Base-by-base conservation (phyloP, 1,140 invertebrate species). In the Sarcophaga peregrina region DNA sequence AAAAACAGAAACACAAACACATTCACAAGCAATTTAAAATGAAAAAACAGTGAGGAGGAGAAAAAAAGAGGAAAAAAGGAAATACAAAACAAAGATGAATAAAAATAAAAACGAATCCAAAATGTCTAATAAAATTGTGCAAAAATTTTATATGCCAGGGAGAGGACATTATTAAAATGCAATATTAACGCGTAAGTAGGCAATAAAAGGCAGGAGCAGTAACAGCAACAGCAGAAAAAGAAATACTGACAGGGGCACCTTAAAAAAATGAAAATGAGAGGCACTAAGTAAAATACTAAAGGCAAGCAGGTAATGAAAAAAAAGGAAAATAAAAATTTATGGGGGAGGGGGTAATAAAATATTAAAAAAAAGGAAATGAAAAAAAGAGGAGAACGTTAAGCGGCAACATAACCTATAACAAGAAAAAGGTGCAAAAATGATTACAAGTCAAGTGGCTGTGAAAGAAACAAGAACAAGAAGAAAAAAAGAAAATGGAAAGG, bases 161-260 rank as follows among this genome's bases (percentile, higher is more conserved):
- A 68, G 62, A 68, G 62, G 62, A 68, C 62, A 68, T 68, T 68
- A 68, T 68, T 68, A 68, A 68, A 68, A 68, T 68, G 62, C 62
- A 68, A 68, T 68, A 68, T 68, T 68, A 68, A 68, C 62, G 62
- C 62, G 62, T 68, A 68, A 68, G 62, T 68, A 68, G 62, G 62
- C 62, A 68, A 68, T 68, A 68, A 68, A 68, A 37, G 25, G 25
- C 62, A 68, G 62, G n/a, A 68, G n/a, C n/a, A 68, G 58, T 15
- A 62, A 15, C 3, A 62, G n/a, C 8, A 17, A 15, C 0, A 17
- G 17, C 7, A 68, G 7, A 20, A 68, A 37, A 37, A 37, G 25
- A 17, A 68, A 68, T 8, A 68, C 62, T 17, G 6, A 20, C 62
- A 68, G 62, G 8, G 62, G n/a, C 20, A 68, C 13, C 15, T n/a